Evolutionary conservation across 1,140 invertebrate species (phyloP).

Genomic region (Dendroctonus ponderosae): DNA sequence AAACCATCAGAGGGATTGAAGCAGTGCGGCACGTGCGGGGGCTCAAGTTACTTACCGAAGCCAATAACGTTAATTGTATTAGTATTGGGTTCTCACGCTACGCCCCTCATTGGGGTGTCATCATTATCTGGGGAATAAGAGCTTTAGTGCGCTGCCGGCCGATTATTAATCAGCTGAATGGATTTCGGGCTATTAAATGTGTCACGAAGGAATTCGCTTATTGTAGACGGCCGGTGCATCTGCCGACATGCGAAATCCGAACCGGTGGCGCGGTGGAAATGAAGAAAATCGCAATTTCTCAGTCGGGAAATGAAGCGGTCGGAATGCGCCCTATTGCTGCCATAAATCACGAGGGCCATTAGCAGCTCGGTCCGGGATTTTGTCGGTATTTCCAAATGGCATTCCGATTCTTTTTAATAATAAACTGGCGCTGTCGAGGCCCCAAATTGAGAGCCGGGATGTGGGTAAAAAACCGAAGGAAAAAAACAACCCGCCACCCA

Average conservation of each 20-base stretch:
- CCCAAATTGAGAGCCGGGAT: not conserved
- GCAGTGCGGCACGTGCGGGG: conserved; percentile 19
- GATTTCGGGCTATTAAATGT: conserved; percentile 21
- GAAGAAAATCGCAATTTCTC: conserved; percentile 26
- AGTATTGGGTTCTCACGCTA: conserved; percentile 51
- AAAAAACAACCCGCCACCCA: not conserved
- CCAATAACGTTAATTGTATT: conserved; percentile 53
- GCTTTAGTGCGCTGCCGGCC: conserved; percentile 17
- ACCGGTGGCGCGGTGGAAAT: not conserved
- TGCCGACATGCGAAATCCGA: conserved; percentile 4
- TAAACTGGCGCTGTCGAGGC: conserved; percentile 18
- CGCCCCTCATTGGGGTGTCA: conserved; percentile 19
- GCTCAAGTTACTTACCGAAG: conserved; percentile 44
- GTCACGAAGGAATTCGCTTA: conserved; percentile 15
- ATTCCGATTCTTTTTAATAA: conserved; percentile 28
- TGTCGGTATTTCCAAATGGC: conserved; percentile 28
- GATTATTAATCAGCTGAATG: conserved; percentile 21
- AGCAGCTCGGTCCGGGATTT: conserved; percentile 18
- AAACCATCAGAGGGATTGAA: conserved; percentile 3
- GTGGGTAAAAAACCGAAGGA: not conserved
- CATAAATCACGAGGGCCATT: conserved; percentile 34
- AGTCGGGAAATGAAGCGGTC: conserved; percentile 24
- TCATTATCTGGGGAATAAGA: conserved; percentile 15
- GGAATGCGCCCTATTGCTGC: conserved; percentile 34
- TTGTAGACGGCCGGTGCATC: not conserved